phyloP scores from a whole-genome alignment of 2,113 vertebrate species.

The Nettapus auritus region DNA sequence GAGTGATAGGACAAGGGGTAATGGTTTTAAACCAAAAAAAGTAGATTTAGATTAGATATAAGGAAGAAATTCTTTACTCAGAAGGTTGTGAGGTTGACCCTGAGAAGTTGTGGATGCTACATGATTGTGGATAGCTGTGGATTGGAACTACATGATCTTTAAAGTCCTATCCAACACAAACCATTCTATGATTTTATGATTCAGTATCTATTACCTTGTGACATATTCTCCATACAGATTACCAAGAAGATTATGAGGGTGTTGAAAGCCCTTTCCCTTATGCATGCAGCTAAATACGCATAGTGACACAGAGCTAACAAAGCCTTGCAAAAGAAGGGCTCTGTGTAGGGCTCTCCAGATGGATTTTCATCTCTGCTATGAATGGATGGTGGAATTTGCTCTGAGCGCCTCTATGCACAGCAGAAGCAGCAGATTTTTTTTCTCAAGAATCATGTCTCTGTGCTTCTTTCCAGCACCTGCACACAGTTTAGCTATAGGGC shows the following conservation, averaged over 20 bases:
- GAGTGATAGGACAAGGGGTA: no score
- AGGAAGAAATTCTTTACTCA: no score
- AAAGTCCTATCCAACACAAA: no score
- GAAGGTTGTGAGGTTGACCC: no score
- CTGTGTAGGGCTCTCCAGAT: background rate
- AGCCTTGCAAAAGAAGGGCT: background rate
- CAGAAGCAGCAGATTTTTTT: background rate
- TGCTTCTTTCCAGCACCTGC: background rate
- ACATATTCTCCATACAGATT: background rate
- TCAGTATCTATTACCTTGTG: background rate
- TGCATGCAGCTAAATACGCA: background rate
- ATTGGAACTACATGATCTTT: no score
- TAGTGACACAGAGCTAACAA: background rate
- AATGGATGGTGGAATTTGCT: background rate
- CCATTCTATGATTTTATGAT: no score
- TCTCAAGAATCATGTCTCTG: background rate
- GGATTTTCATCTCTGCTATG: background rate
- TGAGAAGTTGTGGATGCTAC: no score
- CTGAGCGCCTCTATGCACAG: background rate
- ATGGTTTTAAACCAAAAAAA: no score
- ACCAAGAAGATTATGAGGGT: background rate
- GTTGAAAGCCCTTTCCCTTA: background rate
- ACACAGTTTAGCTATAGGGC: background rate
- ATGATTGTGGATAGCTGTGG: no score
- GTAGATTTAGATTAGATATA: no score